These are phyloP conservation scores for Aphelenchoides fujianensis DNA, from an alignment of 1,140 invertebrate genomes.

Conservation along the genomic window DNA sequence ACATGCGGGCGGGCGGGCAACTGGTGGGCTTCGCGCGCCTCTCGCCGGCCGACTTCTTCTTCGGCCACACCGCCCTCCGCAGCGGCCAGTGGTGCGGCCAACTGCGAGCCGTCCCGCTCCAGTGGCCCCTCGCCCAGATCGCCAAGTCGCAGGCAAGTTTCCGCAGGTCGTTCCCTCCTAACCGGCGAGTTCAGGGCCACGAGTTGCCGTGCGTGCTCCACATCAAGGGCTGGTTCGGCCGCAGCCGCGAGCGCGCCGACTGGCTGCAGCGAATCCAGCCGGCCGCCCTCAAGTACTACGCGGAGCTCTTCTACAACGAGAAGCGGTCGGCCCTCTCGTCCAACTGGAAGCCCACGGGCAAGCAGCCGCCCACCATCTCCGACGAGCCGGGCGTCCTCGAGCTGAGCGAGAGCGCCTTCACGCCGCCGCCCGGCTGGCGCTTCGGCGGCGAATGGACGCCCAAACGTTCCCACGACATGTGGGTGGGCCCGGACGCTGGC, in stretches of 20 bases:
- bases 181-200: slow-evolving; percentile 34
- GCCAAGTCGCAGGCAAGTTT: slow-evolving; percentile 14
- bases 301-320: slow-evolving; percentile 42
- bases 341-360: slow-evolving; percentile 35
- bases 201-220: slow-evolving; percentile 41
- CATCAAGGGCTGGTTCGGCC: slow-evolving; percentile 47
- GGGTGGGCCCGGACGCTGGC: slow-evolving; percentile 42
- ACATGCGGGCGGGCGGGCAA: slow-evolving; percentile 43
- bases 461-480: slow-evolving; percentile 53
- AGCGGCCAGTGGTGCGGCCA: slow-evolving; percentile 36
- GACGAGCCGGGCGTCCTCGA: slow-evolving; percentile 38
- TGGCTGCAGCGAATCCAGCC: slow-evolving; percentile 34
- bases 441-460: slow-evolving; percentile 40
- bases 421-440: slow-evolving; percentile 36
- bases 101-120: slow-evolving; percentile 37
- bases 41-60: slow-evolving; percentile 26
- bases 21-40: slow-evolving; percentile 47
- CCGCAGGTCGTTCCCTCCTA: neutral
- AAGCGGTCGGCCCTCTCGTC: slow-evolving; percentile 36
- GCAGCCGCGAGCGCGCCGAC: slow-evolving; percentile 18
- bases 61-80: slow-evolving; percentile 18
- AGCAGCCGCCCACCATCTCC: slow-evolving; percentile 35
- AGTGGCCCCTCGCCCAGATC: slow-evolving; percentile 36
- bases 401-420: slow-evolving; percentile 29
- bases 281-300: slow-evolving; percentile 43